phyloP scores from a whole-genome alignment of 2,888 invertebrate genomes.

The Agonopterix heracliana region DNA sequence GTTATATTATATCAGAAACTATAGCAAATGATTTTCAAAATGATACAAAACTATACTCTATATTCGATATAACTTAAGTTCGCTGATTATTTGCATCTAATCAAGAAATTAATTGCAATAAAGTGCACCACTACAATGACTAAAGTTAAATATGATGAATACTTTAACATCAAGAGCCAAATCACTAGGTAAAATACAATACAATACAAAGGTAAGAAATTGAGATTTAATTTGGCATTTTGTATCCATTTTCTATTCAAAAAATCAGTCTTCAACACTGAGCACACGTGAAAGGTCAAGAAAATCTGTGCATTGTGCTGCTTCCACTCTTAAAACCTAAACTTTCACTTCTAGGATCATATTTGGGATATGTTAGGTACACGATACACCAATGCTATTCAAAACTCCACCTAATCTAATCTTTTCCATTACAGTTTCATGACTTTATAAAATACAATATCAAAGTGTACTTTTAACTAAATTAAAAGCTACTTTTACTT shows the following conservation, averaged over 20 bases:
- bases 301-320: slow-evolving; percentile 32
- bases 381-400: too few relatives aligned
- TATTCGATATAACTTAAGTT: too few relatives aligned
- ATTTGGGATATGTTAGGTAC: too few relatives aligned
- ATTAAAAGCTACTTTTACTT: too few relatives aligned
- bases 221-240: slow-evolving; percentile 35
- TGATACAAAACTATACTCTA: too few relatives aligned
- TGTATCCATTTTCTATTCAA: slow-evolving; percentile 31
- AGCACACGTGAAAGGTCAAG: slow-evolving; percentile 37
- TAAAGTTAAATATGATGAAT: slow-evolving; percentile 26
- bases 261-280: slow-evolving; percentile 71
- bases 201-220: slow-evolving; percentile 29
- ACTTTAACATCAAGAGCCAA: slow-evolving; percentile 24
- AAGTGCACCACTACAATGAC: slow-evolving; percentile 43
- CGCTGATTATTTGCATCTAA: slow-evolving; percentile 8
- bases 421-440: too few relatives aligned
- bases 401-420: too few relatives aligned
- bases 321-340: slow-evolving; percentile 10
- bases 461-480: too few relatives aligned
- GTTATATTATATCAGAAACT: neutral
- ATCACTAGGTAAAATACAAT: slow-evolving; percentile 5
- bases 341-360: too few relatives aligned
- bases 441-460: too few relatives aligned
- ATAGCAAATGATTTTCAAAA: too few relatives aligned
- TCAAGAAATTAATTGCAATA: slow-evolving; percentile 18